These are phyloP conservation scores for Hyphantria cunea DNA, from an alignment of 1,140 invertebrate genomes.

Conservation along the genomic window DNA sequence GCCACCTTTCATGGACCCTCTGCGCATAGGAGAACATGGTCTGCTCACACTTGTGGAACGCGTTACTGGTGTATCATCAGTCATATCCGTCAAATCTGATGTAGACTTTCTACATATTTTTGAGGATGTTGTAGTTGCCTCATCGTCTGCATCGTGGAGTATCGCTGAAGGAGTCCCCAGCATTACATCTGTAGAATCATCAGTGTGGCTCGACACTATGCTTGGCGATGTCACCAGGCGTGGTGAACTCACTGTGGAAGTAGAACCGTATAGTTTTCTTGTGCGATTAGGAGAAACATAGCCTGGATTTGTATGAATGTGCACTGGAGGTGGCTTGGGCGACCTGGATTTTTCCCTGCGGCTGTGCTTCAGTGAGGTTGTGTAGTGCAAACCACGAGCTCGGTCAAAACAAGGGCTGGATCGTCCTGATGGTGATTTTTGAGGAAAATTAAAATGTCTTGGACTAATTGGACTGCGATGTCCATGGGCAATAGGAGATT, in stretches of 20 bases:
- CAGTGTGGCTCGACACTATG: conserved; percentile 76
- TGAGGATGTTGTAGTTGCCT: conserved; percentile 66
- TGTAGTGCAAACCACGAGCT: conserved; percentile 58
- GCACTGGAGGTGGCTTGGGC: conserved; percentile 75
- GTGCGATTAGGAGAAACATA: conserved; percentile 77
- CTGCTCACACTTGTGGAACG: conserved; percentile 84
- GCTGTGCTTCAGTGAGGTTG: conserved; percentile 66
- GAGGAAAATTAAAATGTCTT: conserved; percentile 75
- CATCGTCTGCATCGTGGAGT: conserved; percentile 66
- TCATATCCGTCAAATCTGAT: conserved; percentile 87
- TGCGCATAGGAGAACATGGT: conserved; percentile 82
- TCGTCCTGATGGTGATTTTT: conserved; percentile 62
- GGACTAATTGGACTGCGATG: conserved; percentile 76
- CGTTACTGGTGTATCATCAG: conserved; percentile 83
- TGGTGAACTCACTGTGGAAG: conserved; percentile 72
- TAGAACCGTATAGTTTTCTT: conserved; percentile 71
- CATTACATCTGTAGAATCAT: conserved; percentile 70
- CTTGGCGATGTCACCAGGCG: conserved; percentile 73
- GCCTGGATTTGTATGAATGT: conserved; percentile 80
- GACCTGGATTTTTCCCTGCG: conserved; percentile 69
- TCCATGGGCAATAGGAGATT: conserved; percentile 69
- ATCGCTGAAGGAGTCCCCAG: conserved; percentile 63
- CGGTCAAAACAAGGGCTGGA: conserved; percentile 67
- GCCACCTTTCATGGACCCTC: conserved; percentile 85
- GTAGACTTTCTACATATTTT: conserved; percentile 86